Conservation (phyloP, 2,113 vertebrate genomes). For the Onychorhynchus coronatus region DNA sequence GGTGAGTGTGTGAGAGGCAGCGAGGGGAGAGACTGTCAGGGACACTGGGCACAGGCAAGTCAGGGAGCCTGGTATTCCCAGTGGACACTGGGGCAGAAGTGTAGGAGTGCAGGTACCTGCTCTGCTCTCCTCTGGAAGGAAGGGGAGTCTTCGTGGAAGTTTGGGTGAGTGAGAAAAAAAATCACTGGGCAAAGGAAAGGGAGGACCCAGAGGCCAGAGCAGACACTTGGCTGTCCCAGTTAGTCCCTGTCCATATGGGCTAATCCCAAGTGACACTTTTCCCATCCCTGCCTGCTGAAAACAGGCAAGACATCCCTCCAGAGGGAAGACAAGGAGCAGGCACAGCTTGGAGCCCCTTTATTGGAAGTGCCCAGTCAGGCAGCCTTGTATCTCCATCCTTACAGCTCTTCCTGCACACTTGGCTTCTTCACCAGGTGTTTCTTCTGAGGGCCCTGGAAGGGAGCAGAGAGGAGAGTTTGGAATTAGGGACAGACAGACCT, state of each 20-base stretch:
- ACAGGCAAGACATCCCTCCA: neutral
- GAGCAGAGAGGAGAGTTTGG: neutral
- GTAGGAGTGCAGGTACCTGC: neutral
- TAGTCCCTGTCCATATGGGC: neutral
- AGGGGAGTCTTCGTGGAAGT: neutral
- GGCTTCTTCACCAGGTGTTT: constrained; percentile 80
- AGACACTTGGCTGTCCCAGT: neutral
- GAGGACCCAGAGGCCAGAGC: neutral
- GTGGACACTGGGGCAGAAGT: neutral
- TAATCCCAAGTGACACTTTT: neutral
- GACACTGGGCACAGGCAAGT: neutral
- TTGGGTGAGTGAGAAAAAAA: neutral
- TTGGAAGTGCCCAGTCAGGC: neutral
- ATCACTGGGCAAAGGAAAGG: neutral
- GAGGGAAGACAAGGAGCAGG: neutral
- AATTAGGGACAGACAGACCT: neutral
- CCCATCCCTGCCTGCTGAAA: neutral
- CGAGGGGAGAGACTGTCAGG: neutral
- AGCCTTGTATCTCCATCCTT: neutral
- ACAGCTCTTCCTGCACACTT: constrained; percentile 34
- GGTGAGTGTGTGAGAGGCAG: neutral
- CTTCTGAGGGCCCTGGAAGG: constrained; percentile 87
- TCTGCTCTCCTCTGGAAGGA: neutral
- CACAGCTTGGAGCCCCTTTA: neutral
- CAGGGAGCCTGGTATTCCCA: neutral